Conservation (phyloP, 1,140 invertebrate genomes). For the Diabrotica undecimpunctata region DNA sequence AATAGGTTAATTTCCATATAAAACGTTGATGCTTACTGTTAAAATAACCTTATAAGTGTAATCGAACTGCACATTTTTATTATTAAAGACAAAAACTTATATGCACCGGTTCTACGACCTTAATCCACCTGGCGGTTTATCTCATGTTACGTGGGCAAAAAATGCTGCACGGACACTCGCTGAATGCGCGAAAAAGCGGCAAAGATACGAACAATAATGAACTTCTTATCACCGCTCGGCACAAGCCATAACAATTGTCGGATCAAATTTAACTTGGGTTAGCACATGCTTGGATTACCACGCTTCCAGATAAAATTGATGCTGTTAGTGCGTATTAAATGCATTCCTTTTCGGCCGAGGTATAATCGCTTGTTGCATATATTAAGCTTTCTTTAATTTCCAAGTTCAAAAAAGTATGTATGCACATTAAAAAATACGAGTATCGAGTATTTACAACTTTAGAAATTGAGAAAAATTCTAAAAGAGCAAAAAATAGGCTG, state of each 20-base stretch:
- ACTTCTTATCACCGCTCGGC: slow-evolving; percentile 3
- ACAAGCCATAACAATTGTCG: slow-evolving; percentile 8
- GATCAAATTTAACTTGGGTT: slow-evolving; percentile 11
- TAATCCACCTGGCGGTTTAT: slow-evolving; percentile 5
- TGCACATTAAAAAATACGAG: too few species aligned
- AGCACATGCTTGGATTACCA: slow-evolving; percentile 11
- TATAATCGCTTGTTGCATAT: too few species aligned
- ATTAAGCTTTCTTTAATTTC: too few species aligned
- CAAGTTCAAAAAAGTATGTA: too few species aligned
- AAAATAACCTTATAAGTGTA: too few species aligned
- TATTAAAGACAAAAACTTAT: too few species aligned
- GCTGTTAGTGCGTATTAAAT: slow-evolving; percentile 3
- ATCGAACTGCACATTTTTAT: too few species aligned
- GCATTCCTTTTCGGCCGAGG: neutral
- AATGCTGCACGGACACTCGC: neutral
- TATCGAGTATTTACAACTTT: too few species aligned
- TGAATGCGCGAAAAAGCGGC: neutral
- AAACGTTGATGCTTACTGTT: too few species aligned
- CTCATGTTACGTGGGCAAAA: neutral
- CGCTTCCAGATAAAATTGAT: slow-evolving; percentile 4
- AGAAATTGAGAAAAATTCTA: too few species aligned
- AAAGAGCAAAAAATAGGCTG: too few species aligned
- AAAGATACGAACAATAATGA: neutral
- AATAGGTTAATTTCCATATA: too few species aligned
- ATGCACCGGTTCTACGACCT: slow-evolving; percentile 3